Evolutionary conservation across 1,140 invertebrate species (phyloP), one percentile per base, ranked within the genome.

Genomic region (Drosophila subpulchrella): DNA sequence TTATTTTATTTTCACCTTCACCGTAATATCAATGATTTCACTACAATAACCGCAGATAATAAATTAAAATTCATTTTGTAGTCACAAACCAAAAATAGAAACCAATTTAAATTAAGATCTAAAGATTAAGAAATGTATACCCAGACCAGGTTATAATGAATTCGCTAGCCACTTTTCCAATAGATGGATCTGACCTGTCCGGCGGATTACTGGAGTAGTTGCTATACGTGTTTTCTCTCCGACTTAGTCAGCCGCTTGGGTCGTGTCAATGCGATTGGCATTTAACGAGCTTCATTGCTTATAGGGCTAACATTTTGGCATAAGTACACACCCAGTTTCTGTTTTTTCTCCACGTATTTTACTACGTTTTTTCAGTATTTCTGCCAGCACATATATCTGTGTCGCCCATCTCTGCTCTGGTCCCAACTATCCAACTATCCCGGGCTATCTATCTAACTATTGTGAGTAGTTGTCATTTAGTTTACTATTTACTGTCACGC

Each of bases 401-500:
- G 73, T 77, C 73, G 75, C 75, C 75, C 73, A 75, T 75, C 68
- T 71, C 66, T 67, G 47, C 47, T 44, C 63, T 41, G 66, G 47
- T 13, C 71, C 78, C 34, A 71, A 57, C 68, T 79, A 79, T 78
- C 53, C 56, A 68, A 60, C 67, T 80, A 80, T 78, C 54, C 53
- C 66, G 44, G 75, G 61, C 79, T 82, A 85, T 81, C 71, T 88
- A 88, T 88, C 78, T 63, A 83, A 79, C 57, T 86, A 78, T 78
- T 78, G 75, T 78, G 75, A 86, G 83, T 89, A 86, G 79, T 86
- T 86, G 83, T 86, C 83, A 86, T 86, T 86, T 89, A 88, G 84
- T 77, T 83, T 83, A 86, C 83, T 86, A 88, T 86, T 86, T 86
- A 86, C 83, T 88, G 83, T 86, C 83, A 86, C 83, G 83, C 84